A percentile compares a stretch with the other conserved stretches of the same genome.
phyloP scores from a whole-genome alignment of 2,113 vertebrate species.

The Ciconia boyciana region DNA sequence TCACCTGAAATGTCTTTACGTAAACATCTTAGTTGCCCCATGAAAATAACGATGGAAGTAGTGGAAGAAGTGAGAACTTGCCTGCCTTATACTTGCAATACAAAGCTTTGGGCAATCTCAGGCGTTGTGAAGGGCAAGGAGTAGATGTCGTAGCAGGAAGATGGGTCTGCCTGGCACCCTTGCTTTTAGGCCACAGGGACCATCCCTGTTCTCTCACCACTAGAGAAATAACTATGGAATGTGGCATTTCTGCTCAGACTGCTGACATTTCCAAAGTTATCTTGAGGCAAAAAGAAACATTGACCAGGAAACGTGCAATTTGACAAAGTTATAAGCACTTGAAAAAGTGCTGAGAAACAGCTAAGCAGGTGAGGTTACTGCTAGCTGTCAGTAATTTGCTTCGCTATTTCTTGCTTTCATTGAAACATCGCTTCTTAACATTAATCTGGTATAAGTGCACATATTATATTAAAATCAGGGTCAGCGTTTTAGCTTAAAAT shows the following conservation, averaged over 20 bases:
- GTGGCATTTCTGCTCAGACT: neutral
- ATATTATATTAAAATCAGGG: neutral
- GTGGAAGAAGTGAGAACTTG: neutral
- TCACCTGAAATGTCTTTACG: neutral
- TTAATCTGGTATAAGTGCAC: neutral
- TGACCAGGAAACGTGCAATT: neutral
- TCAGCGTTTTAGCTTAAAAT: neutral
- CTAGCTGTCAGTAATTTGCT: neutral
- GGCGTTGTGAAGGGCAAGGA: neutral
- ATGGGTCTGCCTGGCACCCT: neutral
- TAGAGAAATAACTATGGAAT: neutral
- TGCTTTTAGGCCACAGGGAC: neutral
- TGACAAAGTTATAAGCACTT: neutral
- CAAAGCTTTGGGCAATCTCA: neutral
- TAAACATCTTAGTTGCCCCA: neutral
- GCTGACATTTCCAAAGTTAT: neutral
- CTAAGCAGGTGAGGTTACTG: neutral
- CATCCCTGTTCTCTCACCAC: neutral
- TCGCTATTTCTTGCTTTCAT: neutral
- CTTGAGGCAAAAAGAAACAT: neutral
- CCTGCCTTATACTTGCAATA: neutral
- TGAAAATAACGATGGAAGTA: neutral
- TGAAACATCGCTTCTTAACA: neutral
- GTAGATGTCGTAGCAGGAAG: neutral
- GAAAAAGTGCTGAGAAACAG: neutral